Conservation (phyloP, 2,797 vertebrate species). For the Acanthurus leucopareius region DNA sequence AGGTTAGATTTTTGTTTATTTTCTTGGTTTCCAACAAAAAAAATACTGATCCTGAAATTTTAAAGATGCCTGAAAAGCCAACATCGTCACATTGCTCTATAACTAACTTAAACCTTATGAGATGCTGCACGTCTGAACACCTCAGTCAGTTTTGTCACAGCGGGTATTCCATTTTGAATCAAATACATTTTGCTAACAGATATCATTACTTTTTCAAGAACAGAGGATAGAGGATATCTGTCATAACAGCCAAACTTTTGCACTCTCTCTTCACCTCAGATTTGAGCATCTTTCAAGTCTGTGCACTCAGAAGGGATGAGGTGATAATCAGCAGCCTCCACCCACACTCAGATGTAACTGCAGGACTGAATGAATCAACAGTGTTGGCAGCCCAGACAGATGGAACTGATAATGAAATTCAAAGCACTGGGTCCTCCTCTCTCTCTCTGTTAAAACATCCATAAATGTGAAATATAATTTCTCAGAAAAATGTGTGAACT, state of each 20-base stretch:
- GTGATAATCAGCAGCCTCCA: slow-evolving; percentile 18
- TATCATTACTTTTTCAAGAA: slow-evolving; percentile 4
- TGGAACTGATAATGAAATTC: slow-evolving; percentile 30
- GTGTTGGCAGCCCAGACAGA: slow-evolving; percentile 8
- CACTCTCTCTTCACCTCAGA: slow-evolving; percentile 13
- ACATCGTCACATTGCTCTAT: not conserved
- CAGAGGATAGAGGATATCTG: slow-evolving; percentile 6
- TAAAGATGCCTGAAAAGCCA: not conserved
- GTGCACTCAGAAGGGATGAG: slow-evolving; percentile 22
- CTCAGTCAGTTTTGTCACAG: slow-evolving; percentile 2
- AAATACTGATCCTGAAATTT: not conserved
- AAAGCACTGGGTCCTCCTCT: slow-evolving; percentile 9
- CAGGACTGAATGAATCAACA: slow-evolving; percentile 26
- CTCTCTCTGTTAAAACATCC: slow-evolving; percentile 24
- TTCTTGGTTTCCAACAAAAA: not conserved
- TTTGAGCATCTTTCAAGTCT: slow-evolving; percentile 25
- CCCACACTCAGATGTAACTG: not conserved
- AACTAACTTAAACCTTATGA: not conserved
- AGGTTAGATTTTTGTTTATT: too few species aligned
- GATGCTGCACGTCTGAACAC: not conserved
- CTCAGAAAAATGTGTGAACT: slow-evolving; percentile 25
- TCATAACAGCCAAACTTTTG: slow-evolving; percentile 9
- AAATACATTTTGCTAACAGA: slow-evolving; percentile 15
- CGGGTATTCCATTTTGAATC: slow-evolving; percentile 17
- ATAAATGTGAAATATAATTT: slow-evolving; percentile 25